Percentiles rank a stretch among this genome's conserved stretches.
phyloP scores from a whole-genome alignment of 35 echinoderm and acorn worm genomes.

The Strongylocentrotus purpuratus region DNA sequence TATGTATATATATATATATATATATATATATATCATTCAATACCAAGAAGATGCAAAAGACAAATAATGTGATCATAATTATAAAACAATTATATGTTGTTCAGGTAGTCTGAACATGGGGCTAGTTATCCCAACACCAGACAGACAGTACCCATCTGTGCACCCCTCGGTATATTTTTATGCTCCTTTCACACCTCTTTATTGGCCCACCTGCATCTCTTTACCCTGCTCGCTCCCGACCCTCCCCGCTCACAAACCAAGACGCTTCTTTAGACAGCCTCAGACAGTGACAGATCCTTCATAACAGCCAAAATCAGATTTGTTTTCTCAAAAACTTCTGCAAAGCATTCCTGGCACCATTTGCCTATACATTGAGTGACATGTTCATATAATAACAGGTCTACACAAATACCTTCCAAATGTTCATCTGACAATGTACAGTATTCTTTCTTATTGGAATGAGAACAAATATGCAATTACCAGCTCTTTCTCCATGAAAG shows the following conservation, averaged over 20 bases:
- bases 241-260: background rate
- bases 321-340: conserved; percentile 38
- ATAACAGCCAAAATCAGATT: background rate
- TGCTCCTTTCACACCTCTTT: background rate
- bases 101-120: too few species aligned
- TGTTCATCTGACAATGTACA: background rate
- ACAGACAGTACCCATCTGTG: too few species aligned
- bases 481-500: background rate
- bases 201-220: background rate
- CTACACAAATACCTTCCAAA: background rate
- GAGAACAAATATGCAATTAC: background rate
- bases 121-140: too few species aligned
- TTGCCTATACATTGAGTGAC: conserved; percentile 11
- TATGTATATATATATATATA: too few species aligned
- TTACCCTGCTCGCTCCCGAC: background rate
- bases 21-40: too few species aligned
- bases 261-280: background rate
- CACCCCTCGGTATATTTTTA: background rate
- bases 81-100: too few species aligned
- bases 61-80: too few species aligned
- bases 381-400: conserved; percentile 19
- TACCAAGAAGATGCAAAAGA: too few species aligned
- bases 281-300: conserved; percentile 1
- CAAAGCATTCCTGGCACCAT: background rate
- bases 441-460: background rate